Conservation (phyloP, 35 echinoderm and acorn worm species). For the Holothuria glaberrima region DNA sequence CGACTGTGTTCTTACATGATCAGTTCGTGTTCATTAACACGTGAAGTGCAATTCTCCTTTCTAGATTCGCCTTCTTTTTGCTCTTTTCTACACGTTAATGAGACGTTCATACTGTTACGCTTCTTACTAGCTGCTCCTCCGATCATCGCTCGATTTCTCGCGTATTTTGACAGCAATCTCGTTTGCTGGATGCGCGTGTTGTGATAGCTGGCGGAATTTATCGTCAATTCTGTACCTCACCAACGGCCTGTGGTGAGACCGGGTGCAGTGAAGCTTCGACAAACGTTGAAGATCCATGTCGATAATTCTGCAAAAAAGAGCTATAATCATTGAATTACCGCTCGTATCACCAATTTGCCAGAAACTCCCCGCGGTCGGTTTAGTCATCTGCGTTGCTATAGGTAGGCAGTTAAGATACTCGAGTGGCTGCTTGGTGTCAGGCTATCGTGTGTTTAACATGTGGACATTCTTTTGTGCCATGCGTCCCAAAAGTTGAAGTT, state of each 20-base stretch:
- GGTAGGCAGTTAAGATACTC: too few relatives aligned
- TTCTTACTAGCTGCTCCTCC: background rate
- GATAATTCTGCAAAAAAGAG: conserved; percentile 41
- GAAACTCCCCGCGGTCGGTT: conserved; percentile 47
- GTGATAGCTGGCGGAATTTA: conserved; percentile 40
- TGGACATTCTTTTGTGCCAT: too few relatives aligned
- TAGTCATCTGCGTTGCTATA: conserved; percentile 22
- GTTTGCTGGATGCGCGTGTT: conserved; percentile 26
- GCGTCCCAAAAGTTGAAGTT: too few relatives aligned
- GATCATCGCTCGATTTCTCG: conserved; percentile 23
- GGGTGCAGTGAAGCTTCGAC: conserved; percentile 38
- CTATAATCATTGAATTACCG: conserved; percentile 49
- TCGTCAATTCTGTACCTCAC: conserved; percentile 30
- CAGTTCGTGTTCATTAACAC: conserved; percentile 33
- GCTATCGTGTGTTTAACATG: too few relatives aligned
- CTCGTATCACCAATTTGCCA: conserved; percentile 45
- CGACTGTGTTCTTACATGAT: conserved; percentile 21
- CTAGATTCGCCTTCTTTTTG: too few relatives aligned
- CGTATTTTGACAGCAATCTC: conserved; percentile 47
- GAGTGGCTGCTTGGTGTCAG: too few relatives aligned
- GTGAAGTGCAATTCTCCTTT: conserved; percentile 13
- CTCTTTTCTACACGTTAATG: too few relatives aligned
- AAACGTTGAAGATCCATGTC: conserved; percentile 37
- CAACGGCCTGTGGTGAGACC: conserved; percentile 32
- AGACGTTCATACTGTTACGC: too few relatives aligned